phyloP scores from a whole-genome alignment of 2,888 invertebrate genomes.

The Drosophila nr. medialis region DNA sequence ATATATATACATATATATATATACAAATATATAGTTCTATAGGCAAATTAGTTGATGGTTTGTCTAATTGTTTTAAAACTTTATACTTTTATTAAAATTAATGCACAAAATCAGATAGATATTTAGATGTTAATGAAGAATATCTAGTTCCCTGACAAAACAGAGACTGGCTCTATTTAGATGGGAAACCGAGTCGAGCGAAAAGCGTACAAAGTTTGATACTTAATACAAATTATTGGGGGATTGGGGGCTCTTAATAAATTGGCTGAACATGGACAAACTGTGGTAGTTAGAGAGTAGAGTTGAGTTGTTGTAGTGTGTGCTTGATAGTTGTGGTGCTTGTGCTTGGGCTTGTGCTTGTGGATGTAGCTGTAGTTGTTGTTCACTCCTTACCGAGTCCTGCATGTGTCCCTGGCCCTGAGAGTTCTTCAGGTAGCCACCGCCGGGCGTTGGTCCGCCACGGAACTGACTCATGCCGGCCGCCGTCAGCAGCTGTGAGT shows the following conservation, averaged over 20 bases:
- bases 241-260: constrained; percentile 17
- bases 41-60: constrained; percentile 11
- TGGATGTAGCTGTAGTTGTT: constrained; percentile 33
- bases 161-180: constrained; percentile 13
- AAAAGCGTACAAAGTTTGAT: constrained; percentile 17
- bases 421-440: constrained; percentile 83
- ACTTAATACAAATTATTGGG: constrained; percentile 45
- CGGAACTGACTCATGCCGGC: constrained; percentile 85
- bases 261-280: constrained; percentile 42
- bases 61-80: constrained; percentile 25
- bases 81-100: constrained; percentile 48
- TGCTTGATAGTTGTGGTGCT: constrained; percentile 33
- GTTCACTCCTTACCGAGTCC: constrained; percentile 83
- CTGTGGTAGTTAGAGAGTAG: constrained; percentile 26
- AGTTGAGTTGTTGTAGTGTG: constrained; percentile 38
- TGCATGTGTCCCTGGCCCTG: constrained; percentile 85
- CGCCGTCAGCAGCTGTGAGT: constrained; percentile 88
- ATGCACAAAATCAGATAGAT: constrained; percentile 51
- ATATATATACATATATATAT: background rate
- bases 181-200: constrained; percentile 6
- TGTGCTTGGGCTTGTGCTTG: constrained; percentile 13
- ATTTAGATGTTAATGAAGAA: constrained; percentile 45
- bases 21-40: background rate
- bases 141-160: constrained; percentile 24
- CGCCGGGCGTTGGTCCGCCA: constrained; percentile 82